Percentiles rank a stretch among this genome's conserved stretches.
These are phyloP conservation scores for Panagrolaimus sp. DNA, from an alignment of 1,140 invertebrate species.

Conservation along the genomic window DNA sequence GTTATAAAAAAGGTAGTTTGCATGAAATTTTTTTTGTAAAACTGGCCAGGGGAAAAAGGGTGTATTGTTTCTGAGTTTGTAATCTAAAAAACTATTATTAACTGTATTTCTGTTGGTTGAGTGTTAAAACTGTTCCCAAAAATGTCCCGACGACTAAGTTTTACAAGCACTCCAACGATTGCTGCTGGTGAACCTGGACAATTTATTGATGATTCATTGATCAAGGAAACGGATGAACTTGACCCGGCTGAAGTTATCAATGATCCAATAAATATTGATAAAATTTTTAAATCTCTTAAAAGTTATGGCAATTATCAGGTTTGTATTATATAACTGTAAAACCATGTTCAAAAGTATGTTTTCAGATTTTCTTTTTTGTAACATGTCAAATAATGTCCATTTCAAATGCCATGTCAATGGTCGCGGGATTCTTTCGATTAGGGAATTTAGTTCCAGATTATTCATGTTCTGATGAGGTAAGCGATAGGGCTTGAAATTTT, in stretches of 20 bases:
- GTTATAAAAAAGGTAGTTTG: too few relatives aligned
- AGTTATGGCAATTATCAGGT: conserved; percentile 41
- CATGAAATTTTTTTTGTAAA: too few relatives aligned
- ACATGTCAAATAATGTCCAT: conserved; percentile 30
- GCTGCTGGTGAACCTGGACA: too few relatives aligned
- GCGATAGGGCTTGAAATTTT: not conserved
- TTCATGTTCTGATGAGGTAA: conserved; percentile 31
- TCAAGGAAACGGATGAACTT: not conserved
- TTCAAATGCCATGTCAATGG: conserved; percentile 19
- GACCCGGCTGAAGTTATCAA: not conserved
- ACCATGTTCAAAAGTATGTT: conserved; percentile 14
- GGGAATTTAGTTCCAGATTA: conserved; percentile 36
- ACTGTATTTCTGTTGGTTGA: too few relatives aligned
- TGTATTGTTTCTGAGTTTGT: too few relatives aligned
- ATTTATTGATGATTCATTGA: too few relatives aligned
- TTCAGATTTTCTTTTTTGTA: conserved; percentile 29
- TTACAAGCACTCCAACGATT: too few relatives aligned
- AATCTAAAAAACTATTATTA: too few relatives aligned
- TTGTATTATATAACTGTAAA: not conserved
- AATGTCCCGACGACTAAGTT: too few relatives aligned
- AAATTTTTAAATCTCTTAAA: conserved; percentile 36
- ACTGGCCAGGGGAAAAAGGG: too few relatives aligned
- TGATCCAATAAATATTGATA: conserved; percentile 23
- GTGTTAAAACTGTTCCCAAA: too few relatives aligned
- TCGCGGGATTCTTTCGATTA: conserved; percentile 30